Conservation (phyloP, 2,888 invertebrate genomes). For the Caenorhabditis virilis region DNA sequence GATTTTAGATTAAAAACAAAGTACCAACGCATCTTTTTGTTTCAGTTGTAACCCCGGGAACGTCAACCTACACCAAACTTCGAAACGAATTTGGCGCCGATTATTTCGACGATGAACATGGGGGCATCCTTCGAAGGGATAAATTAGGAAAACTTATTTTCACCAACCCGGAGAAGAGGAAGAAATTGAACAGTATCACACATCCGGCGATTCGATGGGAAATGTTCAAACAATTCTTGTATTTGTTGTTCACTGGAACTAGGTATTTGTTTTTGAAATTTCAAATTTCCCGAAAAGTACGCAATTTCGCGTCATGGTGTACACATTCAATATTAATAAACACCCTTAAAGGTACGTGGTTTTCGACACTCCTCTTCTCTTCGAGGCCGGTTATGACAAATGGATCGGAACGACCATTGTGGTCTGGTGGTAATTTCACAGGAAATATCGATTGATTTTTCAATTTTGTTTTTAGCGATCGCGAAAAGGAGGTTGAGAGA, state of each 20-base stretch:
- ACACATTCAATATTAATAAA: no score
- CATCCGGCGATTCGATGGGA: constrained; percentile 60
- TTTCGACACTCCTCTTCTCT: constrained; percentile 63
- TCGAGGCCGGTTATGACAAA: constrained; percentile 58
- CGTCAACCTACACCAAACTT: constrained; percentile 50
- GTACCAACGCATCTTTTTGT: no score
- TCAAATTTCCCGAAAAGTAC: no score
- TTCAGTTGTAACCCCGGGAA: constrained; percentile 64
- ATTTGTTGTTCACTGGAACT: constrained; percentile 44
- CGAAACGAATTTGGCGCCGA: constrained; percentile 58
- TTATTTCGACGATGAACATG: constrained; percentile 62
- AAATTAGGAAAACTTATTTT: constrained; percentile 59
- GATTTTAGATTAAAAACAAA: no score
- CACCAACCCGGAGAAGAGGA: constrained; percentile 58
- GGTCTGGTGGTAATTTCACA: constrained; percentile 55
- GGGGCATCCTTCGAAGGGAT: constrained; percentile 55
- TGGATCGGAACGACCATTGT: constrained; percentile 57
- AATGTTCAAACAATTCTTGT: constrained; percentile 53
- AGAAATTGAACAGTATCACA: constrained; percentile 56
- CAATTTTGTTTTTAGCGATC: constrained; percentile 36
- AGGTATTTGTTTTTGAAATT: no score
- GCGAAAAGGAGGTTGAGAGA: constrained; percentile 57
- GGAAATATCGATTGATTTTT: not conserved
- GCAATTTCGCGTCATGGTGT: no score
- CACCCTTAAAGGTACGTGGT: no score